Evolutionary conservation across 2,888 invertebrate species (phyloP).

Genomic region (Cheilosia pagana): DNA sequence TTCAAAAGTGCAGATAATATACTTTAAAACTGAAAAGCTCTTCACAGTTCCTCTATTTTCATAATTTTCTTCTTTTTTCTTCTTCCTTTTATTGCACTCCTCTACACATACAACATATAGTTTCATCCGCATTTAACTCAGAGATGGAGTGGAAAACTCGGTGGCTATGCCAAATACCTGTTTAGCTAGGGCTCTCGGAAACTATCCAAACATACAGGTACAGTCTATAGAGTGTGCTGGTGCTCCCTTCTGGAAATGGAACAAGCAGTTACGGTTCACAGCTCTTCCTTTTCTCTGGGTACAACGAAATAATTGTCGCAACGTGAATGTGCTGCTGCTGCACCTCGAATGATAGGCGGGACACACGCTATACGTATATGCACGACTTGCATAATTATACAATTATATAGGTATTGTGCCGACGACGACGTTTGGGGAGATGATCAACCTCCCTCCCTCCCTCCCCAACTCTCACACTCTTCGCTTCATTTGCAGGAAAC

Average conservation of each 20-base stretch:
- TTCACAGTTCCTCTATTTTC: constrained; percentile 58
- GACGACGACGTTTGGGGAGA: constrained; percentile 12
- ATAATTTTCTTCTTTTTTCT: constrained; percentile 7
- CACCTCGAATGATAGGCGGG: constrained; percentile 9
- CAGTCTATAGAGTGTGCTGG: background rate
- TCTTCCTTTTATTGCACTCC: constrained; percentile 6
- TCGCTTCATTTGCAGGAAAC: constrained; percentile 76
- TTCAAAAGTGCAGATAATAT: constrained; percentile 69
- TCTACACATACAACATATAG: constrained; percentile 11
- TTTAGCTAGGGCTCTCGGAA: constrained; percentile 62
- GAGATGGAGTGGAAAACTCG: constrained; percentile 60
- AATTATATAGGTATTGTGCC: constrained; percentile 32
- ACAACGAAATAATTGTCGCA: constrained; percentile 61
- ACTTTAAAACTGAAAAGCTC: constrained; percentile 66
- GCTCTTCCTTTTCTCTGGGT: constrained; percentile 36
- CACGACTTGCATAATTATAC: constrained; percentile 42
- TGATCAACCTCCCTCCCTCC: background rate
- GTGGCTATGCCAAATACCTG: constrained; percentile 56
- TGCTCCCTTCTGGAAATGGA: constrained; percentile 48
- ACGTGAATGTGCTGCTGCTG: constrained; percentile 49
- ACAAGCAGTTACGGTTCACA: constrained; percentile 59
- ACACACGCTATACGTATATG: constrained; percentile 9
- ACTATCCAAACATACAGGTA: constrained; percentile 48
- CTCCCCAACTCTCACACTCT: no score
- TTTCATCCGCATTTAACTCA: constrained; percentile 53